These are phyloP conservation scores for Kuschelorhynchus macadamiae DNA, from an alignment of 2,888 invertebrate genomes.

Conservation along the genomic window DNA sequence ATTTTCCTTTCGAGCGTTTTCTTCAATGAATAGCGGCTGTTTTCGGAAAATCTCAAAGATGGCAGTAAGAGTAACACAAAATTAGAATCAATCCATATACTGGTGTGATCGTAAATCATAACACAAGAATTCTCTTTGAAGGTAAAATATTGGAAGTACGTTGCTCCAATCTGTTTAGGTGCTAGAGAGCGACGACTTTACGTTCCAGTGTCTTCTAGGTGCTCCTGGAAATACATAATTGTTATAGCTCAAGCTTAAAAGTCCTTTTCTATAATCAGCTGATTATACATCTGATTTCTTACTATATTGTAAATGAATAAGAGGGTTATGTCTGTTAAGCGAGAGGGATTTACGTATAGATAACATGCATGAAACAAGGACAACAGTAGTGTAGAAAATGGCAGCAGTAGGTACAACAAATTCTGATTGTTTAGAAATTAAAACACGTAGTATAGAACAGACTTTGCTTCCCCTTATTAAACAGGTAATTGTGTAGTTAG, in stretches of 20 bases:
- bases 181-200: not conserved
- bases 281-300: conserved; percentile 54
- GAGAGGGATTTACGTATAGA: conserved; percentile 51
- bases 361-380: conserved; percentile 55
- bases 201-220: not conserved
- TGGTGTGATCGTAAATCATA: not conserved
- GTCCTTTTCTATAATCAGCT: conserved; percentile 54
- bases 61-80: not conserved
- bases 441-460: conserved; percentile 94
- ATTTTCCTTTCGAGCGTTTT: not conserved
- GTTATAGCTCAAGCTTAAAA: not conserved
- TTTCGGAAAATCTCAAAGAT: not conserved
- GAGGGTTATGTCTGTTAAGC: conserved; percentile 57
- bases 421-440: conserved; percentile 82
- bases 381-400: conserved; percentile 70
- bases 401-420: conserved; percentile 73
- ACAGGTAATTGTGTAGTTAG: conserved; percentile 79
- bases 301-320: conserved; percentile 42
- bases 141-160: not conserved
- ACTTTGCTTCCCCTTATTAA: conserved; percentile 94
- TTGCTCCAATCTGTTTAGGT: not conserved
- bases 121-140: not conserved
- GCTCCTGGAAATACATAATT: not conserved
- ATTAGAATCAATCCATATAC: not conserved
- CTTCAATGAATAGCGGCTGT: not conserved